Conservation (phyloP, 2,797 vertebrate genomes). For the Vireo griseus region DNA sequence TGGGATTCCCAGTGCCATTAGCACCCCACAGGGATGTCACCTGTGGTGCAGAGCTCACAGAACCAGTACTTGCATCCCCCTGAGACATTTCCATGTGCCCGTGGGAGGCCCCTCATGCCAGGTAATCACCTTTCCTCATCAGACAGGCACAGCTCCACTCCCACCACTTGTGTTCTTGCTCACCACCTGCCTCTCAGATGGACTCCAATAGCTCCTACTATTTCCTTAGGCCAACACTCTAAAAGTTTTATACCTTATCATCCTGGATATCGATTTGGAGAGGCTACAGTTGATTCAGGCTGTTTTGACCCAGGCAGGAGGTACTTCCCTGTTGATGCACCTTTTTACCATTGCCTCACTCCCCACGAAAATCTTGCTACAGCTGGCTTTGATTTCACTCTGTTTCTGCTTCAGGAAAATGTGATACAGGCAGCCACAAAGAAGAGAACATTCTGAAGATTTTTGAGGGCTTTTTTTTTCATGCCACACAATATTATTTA, state of each 20-base stretch:
- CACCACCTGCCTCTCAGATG: not conserved
- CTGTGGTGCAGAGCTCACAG: not conserved
- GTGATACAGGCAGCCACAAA: not conserved
- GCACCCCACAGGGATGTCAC: not conserved
- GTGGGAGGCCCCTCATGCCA: fast-evolving
- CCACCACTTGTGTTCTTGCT: not conserved
- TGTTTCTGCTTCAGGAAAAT: not conserved
- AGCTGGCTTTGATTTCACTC: not conserved
- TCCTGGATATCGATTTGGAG: not conserved
- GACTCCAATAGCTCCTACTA: not conserved
- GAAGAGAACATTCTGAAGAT: not conserved
- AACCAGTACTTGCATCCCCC: not conserved
- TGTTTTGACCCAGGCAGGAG: not conserved
- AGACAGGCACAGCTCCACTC: fast-evolving
- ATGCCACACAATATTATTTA: not conserved
- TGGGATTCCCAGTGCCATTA: not conserved
- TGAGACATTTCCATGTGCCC: fast-evolving
- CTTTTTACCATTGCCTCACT: not conserved
- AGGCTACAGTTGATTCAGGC: not conserved
- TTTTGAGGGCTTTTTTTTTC: not conserved
- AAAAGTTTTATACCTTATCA: not conserved
- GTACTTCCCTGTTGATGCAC: not conserved
- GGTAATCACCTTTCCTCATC: not conserved
- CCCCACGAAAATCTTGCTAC: not conserved
- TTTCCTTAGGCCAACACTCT: not conserved